phyloP scores from a whole-genome alignment of 1,140 invertebrate species.

The Papilio glaucus region DNA sequence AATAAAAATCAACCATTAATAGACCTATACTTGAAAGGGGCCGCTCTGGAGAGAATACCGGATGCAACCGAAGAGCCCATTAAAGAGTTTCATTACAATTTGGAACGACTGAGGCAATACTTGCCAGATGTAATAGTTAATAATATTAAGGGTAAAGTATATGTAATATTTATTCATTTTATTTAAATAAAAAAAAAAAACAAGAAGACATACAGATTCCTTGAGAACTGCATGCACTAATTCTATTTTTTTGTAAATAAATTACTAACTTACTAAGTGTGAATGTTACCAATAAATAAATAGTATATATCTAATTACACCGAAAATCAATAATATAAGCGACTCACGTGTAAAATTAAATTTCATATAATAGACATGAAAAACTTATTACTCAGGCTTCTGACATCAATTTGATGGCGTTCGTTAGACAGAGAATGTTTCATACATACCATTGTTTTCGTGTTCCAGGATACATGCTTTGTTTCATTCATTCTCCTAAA shows the following conservation, averaged over 20 bases:
- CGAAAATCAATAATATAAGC: too few species aligned
- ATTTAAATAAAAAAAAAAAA: slow-evolving; percentile 48
- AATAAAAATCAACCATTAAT: slow-evolving; percentile 68
- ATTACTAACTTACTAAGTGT: slow-evolving; percentile 5
- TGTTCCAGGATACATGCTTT: slow-evolving; percentile 20
- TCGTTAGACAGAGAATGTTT: slow-evolving; percentile 3
- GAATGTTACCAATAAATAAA: not conserved
- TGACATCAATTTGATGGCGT: slow-evolving; percentile 19
- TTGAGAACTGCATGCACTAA: slow-evolving; percentile 41
- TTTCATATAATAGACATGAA: not conserved
- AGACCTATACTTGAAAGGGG: slow-evolving; percentile 67
- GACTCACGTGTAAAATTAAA: not conserved
- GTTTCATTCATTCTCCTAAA: not conserved
- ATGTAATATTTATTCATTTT: slow-evolving; percentile 54
- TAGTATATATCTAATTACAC: too few species aligned
- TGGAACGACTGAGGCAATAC: slow-evolving; percentile 61
- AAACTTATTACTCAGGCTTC: slow-evolving; percentile 6
- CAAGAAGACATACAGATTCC: slow-evolving; percentile 81
- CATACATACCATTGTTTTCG: slow-evolving; percentile 20
- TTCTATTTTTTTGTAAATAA: slow-evolving; percentile 21
- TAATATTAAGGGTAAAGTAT: slow-evolving; percentile 75
- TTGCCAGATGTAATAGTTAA: slow-evolving; percentile 67
- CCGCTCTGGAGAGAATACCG: slow-evolving; percentile 70
- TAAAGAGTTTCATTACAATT: slow-evolving; percentile 77
- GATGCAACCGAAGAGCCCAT: slow-evolving; percentile 67